Evolutionary conservation across 2,888 invertebrate genomes (phyloP).

Genomic region (Zaprionus bogoriensis): DNA sequence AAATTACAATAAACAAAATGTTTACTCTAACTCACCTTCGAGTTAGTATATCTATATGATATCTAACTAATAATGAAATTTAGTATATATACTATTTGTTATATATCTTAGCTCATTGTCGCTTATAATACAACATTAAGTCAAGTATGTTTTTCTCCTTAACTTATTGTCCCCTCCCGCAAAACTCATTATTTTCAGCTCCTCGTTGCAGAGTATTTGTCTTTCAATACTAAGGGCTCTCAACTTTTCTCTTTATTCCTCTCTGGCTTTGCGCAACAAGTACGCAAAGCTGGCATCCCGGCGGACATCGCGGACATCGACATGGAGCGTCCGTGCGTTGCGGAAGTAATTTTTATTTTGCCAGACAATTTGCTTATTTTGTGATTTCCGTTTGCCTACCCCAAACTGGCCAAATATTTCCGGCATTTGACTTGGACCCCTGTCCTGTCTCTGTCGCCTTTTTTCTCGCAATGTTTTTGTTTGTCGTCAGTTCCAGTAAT

Average conservation of each 20-base stretch:
- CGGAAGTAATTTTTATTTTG: slow-evolving; percentile 83
- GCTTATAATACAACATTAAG: no score
- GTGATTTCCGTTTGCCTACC: slow-evolving; percentile 80
- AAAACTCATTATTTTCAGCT: neutral
- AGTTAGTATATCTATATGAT: no score
- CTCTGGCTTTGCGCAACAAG: slow-evolving; percentile 45
- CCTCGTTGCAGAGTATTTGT: neutral
- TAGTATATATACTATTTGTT: no score
- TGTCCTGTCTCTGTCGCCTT: slow-evolving; percentile 11
- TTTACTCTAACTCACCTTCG: no score
- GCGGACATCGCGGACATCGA: slow-evolving; percentile 26
- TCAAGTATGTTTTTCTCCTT: no score
- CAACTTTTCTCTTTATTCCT: neutral
- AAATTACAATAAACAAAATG: no score
- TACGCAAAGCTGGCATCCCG: slow-evolving; percentile 28
- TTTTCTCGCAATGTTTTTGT: slow-evolving; percentile 5
- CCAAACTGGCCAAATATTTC: slow-evolving; percentile 72
- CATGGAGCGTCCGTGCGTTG: slow-evolving; percentile 61
- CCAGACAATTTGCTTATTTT: slow-evolving; percentile 83
- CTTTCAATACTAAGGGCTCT: neutral
- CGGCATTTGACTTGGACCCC: slow-evolving; percentile 68
- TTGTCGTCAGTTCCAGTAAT: slow-evolving; percentile 5
- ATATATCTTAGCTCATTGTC: no score
- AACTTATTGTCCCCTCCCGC: no score
- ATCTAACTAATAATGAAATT: no score